Evolutionary conservation across 2,113 vertebrate genomes (phyloP).

Genomic region (Esox niger): DNA sequence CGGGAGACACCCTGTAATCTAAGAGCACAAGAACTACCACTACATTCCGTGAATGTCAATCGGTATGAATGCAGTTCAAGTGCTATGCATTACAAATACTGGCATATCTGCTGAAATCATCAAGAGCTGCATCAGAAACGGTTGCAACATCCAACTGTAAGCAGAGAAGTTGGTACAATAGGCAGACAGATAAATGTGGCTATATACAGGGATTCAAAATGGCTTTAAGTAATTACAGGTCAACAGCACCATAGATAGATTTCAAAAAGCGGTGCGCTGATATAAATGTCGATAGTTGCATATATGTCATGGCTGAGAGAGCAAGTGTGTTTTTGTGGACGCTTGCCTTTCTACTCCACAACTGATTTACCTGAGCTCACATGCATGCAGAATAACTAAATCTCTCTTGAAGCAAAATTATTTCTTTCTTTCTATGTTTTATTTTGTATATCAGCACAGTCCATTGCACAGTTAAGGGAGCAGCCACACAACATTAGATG

Average conservation of each 20-base stretch:
- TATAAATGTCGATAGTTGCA: no score
- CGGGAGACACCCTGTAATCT: no score
- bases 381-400: neutral
- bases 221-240: no score
- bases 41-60: neutral
- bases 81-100: neutral
- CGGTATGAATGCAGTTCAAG: no score
- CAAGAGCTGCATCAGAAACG: neutral
- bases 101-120: neutral
- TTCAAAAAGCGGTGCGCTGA: neutral
- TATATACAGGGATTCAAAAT: no score
- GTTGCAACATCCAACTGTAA: neutral
- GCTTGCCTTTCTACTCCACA: neutral
- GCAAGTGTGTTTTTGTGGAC: neutral
- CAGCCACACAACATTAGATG: slow-evolving; percentile 49
- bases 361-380: neutral
- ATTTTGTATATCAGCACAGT: slow-evolving; percentile 77
- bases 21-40: no score
- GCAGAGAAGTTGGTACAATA: no score
- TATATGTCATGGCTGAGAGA: neutral
- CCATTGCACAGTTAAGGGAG: slow-evolving; percentile 84
- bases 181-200: no score
- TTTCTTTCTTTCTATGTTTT: slow-evolving; percentile 32
- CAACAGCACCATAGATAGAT: neutral
- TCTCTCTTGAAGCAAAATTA: neutral